Evolutionary conservation across 2,113 vertebrate species (phyloP).

Genomic region (Nesoenas mayeri): DNA sequence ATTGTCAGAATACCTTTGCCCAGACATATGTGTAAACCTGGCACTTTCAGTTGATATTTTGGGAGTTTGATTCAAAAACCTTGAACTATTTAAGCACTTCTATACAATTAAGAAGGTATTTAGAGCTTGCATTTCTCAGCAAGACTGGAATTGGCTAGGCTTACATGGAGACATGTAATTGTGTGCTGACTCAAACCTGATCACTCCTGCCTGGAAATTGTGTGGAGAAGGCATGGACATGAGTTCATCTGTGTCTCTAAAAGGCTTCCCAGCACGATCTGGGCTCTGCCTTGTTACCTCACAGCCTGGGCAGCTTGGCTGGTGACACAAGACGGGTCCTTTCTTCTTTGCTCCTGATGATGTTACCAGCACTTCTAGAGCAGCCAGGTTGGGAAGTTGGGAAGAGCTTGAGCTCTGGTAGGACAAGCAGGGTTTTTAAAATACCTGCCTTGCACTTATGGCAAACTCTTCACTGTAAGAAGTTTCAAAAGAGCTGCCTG

Average conservation of each 20-base stretch:
- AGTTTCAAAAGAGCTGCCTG: not conserved
- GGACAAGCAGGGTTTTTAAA: not conserved
- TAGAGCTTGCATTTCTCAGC: not conserved
- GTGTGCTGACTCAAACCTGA: not conserved
- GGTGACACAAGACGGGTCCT: not conserved
- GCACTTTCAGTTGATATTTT: not conserved
- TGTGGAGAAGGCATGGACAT: not conserved
- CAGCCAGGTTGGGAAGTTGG: not conserved
- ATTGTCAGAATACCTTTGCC: not conserved
- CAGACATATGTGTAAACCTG: not conserved
- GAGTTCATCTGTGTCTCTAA: not conserved
- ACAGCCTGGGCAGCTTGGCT: not conserved
- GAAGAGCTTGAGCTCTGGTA: not conserved
- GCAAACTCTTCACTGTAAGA: not conserved
- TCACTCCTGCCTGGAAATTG: not conserved
- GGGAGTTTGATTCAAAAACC: not conserved
- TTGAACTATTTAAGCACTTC: not conserved
- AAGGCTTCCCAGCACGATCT: not conserved
- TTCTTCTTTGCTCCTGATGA: not conserved
- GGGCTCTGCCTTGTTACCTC: not conserved
- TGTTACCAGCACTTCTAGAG: not conserved
- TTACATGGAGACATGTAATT: not conserved
- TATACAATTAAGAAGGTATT: not conserved
- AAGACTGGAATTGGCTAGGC: not conserved
- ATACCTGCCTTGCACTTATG: not conserved